A percentile compares a stretch with the other conserved stretches of the same genome.
phyloP scores from a whole-genome alignment of 1,140 invertebrate species.

The Drosophila takahashii region DNA sequence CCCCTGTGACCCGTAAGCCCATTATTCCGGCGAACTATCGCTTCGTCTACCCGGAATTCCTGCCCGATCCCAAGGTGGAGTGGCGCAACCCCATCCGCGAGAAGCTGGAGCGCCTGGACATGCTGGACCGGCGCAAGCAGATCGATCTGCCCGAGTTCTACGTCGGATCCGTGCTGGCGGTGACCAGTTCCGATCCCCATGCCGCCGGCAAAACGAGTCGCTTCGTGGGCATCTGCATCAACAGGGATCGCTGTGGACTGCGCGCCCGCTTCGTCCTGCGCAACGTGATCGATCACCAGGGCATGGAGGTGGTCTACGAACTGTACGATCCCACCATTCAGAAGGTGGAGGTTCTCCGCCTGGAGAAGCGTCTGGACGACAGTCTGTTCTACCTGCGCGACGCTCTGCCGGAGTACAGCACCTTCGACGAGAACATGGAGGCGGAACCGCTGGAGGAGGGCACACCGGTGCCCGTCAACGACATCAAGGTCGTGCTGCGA shows the following conservation, averaged over 20 bases:
- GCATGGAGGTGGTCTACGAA: slow-evolving; percentile 92
- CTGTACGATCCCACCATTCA: slow-evolving; percentile 97
- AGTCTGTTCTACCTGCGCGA: slow-evolving; percentile 96
- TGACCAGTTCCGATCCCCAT: slow-evolving; percentile 95
- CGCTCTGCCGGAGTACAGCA: slow-evolving; percentile 96
- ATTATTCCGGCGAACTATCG: slow-evolving; percentile 87
- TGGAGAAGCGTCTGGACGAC: slow-evolving; percentile 97
- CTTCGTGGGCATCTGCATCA: slow-evolving; percentile 98
- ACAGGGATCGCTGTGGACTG: slow-evolving; percentile 92
- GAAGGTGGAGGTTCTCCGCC: slow-evolving; percentile 94
- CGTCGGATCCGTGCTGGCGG: slow-evolving; percentile 96
- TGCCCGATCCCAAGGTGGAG: slow-evolving; percentile 93
- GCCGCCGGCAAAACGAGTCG: slow-evolving; percentile 92
- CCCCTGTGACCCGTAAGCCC: slow-evolving; percentile 47
- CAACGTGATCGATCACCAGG: slow-evolving; percentile 96
- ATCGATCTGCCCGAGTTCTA: slow-evolving; percentile 99
- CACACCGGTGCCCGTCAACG: slow-evolving; percentile 93
- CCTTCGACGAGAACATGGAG: slow-evolving; percentile 97
- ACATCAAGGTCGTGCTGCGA: slow-evolving; percentile 93
- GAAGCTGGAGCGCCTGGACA: slow-evolving; percentile 95
- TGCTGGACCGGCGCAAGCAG: slow-evolving; percentile 91
- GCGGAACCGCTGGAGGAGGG: slow-evolving; percentile 91
- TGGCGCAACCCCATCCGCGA: slow-evolving; percentile 93
- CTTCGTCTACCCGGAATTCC: slow-evolving; percentile 96
- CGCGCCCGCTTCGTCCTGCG: slow-evolving; percentile 93